Conservation (phyloP, 2,113 vertebrate genomes). For the Nycticebus coucang region DNA sequence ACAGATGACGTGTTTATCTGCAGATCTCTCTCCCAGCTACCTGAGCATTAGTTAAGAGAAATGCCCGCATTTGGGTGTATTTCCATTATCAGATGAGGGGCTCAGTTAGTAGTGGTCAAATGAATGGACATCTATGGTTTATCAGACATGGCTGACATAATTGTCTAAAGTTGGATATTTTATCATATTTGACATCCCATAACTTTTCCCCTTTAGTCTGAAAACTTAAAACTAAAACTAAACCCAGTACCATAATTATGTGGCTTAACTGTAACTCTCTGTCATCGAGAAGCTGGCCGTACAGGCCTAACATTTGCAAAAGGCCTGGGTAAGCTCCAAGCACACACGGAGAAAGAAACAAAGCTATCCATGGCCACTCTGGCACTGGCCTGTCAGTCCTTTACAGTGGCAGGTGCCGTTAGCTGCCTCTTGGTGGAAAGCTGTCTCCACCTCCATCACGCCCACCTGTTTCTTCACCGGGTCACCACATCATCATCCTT, state of each 20-base stretch:
- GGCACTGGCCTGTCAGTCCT: neutral
- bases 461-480: neutral
- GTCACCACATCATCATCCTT: neutral
- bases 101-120: neutral
- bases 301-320: neutral
- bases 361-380: neutral
- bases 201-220: slow-evolving; percentile 6
- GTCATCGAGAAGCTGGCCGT: neutral
- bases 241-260: neutral
- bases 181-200: neutral
- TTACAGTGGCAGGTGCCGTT: neutral
- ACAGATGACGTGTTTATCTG: neutral
- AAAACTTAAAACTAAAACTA: no score
- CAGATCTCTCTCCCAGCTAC: neutral
- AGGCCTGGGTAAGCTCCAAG: neutral
- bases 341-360: neutral
- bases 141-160: neutral
- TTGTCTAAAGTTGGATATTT: slow-evolving; percentile 20
- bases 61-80: neutral
- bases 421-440: neutral
- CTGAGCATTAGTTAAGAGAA: neutral
- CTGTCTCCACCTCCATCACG: neutral
- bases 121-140: neutral
- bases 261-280: neutral
- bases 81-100: neutral